Evolutionary conservation across 2,113 vertebrate species (phyloP).

Genomic region (Anolis sagrei): DNA sequence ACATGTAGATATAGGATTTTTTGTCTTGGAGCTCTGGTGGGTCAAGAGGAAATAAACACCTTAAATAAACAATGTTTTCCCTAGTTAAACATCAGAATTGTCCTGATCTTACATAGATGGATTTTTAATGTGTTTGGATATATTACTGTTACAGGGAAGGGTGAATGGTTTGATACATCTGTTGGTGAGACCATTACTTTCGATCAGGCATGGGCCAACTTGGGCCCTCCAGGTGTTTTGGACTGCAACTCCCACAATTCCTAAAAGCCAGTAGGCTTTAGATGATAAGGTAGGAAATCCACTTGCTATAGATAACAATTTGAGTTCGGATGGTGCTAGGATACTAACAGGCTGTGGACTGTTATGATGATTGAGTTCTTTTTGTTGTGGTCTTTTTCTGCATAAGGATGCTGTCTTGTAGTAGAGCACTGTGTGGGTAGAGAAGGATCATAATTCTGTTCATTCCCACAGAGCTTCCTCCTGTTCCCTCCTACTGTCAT

Average conservation of each 20-base stretch:
- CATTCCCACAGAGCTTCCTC: background rate
- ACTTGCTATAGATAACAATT: background rate
- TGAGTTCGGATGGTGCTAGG: background rate
- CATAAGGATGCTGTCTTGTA: background rate
- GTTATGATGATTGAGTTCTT: background rate
- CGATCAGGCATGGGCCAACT: too few species aligned
- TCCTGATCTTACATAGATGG: background rate
- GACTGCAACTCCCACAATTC: too few species aligned
- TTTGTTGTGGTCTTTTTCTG: background rate
- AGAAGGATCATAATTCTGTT: conserved; percentile 8
- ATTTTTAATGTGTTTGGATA: background rate
- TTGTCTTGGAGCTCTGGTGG: background rate
- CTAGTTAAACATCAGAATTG: background rate
- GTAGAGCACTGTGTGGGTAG: background rate
- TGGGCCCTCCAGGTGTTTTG: too few species aligned
- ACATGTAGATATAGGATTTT: background rate
- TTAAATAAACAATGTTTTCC: too few species aligned
- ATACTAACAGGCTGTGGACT: background rate
- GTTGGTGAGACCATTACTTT: background rate
- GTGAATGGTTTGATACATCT: background rate
- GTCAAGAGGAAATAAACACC: too few species aligned
- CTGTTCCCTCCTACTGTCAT: conserved; percentile 11
- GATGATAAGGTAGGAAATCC: too few species aligned
- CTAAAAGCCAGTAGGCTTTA: too few species aligned
- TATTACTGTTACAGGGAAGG: background rate